Percentiles rank a stretch among this genome's conserved stretches.
These are phyloP conservation scores for Crioceris asparagi DNA, from an alignment of 2,888 invertebrate genomes.

Conservation along the genomic window DNA sequence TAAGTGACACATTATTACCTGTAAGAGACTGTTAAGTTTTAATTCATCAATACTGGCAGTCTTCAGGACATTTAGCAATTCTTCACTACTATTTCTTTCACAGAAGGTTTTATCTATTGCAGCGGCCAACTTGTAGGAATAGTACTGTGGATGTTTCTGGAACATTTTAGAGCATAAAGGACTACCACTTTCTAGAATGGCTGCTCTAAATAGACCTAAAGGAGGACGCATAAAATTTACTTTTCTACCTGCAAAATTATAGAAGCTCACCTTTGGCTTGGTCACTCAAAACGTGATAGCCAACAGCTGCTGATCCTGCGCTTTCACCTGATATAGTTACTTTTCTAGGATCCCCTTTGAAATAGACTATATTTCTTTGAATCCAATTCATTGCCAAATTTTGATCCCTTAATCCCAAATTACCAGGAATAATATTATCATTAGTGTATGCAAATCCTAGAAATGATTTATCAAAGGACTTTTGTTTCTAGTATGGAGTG, in stretches of 20 bases:
- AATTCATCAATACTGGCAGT: not conserved
- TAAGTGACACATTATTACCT: not conserved
- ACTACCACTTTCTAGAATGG: constrained; percentile 10
- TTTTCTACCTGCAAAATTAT: not conserved
- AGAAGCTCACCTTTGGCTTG: constrained; percentile 4
- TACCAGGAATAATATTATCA: constrained; percentile 8
- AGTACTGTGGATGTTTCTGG: constrained; percentile 8
- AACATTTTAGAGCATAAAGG: constrained; percentile 6
- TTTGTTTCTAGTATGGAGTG: not conserved
- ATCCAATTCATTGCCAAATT: constrained; percentile 23
- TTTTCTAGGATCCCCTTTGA: constrained; percentile 24
- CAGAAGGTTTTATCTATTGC: not conserved
- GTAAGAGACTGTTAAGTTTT: not conserved
- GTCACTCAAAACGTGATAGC: constrained; percentile 6
- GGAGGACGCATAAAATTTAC: too few species aligned
- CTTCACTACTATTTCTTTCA: not conserved
- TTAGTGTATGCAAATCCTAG: constrained; percentile 9
- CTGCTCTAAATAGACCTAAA: constrained; percentile 10
- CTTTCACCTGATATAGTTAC: constrained; percentile 18
- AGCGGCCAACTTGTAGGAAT: constrained; percentile 7
- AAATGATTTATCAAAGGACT: not conserved
- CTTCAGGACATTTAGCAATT: not conserved
- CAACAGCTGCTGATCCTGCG: constrained; percentile 5
- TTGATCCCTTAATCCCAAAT: constrained; percentile 25
- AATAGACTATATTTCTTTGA: constrained; percentile 20